A percentile compares a stretch with the other conserved stretches of the same genome.
These are phyloP conservation scores for Tupiocoris notatus DNA, from an alignment of 2,888 invertebrate genomes.

Conservation along the genomic window DNA sequence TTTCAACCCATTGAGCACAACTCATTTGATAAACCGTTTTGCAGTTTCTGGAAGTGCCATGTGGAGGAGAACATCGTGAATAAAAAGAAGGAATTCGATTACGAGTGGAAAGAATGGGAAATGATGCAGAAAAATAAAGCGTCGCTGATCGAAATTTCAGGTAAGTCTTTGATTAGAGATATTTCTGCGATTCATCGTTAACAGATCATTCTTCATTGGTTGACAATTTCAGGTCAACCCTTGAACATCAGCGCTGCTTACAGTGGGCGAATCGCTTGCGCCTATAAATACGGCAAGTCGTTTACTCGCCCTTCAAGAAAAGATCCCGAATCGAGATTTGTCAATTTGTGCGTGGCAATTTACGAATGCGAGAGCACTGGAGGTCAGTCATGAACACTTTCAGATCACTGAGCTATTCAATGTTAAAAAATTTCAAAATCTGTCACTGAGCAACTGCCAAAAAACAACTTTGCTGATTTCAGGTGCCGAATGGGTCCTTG, in stretches of 20 bases:
- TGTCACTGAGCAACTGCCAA: no score
- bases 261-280: conserved; percentile 95
- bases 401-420: no score
- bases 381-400: conserved; percentile 59
- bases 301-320: conserved; percentile 77
- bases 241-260: conserved; percentile 95
- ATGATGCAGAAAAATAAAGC: conserved; percentile 73
- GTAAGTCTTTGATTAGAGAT: conserved; percentile 54
- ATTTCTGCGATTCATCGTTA: not conserved
- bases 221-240: conserved; percentile 79
- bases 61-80: conserved; percentile 58
- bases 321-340: conserved; percentile 77
- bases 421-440: no score
- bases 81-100: conserved; percentile 55
- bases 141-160: conserved; percentile 71
- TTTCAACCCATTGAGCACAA: no score
- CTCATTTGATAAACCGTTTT: no score
- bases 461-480: not conserved
- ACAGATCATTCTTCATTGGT: not conserved
- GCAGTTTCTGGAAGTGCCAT: conserved; percentile 81
- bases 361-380: conserved; percentile 99
- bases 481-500: conserved; percentile 78
- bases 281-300: conserved; percentile 90
- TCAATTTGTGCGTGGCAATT: conserved; percentile 90
- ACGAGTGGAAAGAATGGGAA: conserved; percentile 85